phyloP scores from a whole-genome alignment of 1,140 invertebrate species.

The Cecropterus lyciades region DNA sequence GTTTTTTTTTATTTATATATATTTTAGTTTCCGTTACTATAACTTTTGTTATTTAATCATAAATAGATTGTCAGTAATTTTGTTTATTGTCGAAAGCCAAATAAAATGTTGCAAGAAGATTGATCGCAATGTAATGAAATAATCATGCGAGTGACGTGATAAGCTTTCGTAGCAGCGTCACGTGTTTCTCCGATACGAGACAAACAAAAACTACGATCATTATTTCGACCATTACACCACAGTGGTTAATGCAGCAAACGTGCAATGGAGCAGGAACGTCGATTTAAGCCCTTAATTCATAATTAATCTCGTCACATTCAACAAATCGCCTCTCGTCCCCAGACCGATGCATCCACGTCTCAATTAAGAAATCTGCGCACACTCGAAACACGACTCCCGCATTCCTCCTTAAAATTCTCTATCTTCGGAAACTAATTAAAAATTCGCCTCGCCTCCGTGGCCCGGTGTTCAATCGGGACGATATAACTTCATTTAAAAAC shows the following conservation, averaged over 20 bases:
- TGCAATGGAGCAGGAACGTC: slow-evolving; percentile 39
- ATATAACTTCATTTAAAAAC: slow-evolving; percentile 84
- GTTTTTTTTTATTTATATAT: no score
- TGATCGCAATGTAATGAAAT: slow-evolving; percentile 30
- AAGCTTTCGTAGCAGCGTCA: slow-evolving; percentile 40
- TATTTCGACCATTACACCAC: slow-evolving; percentile 57
- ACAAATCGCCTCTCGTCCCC: slow-evolving; percentile 58
- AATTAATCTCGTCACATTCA: slow-evolving; percentile 63
- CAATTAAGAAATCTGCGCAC: slow-evolving; percentile 77
- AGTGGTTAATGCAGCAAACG: slow-evolving; percentile 37
- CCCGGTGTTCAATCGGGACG: slow-evolving; percentile 77
- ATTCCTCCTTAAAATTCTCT: slow-evolving; percentile 79
- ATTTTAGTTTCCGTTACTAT: no score
- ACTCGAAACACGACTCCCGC: slow-evolving; percentile 67
- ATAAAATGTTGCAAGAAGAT: neutral
- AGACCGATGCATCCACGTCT: slow-evolving; percentile 60
- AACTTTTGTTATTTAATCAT: no score
- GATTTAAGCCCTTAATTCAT: slow-evolving; percentile 62
- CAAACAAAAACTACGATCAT: slow-evolving; percentile 52
- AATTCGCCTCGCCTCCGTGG: slow-evolving; percentile 79
- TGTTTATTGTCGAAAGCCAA: no score
- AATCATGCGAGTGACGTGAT: slow-evolving; percentile 34
- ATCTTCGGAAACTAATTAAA: slow-evolving; percentile 84
- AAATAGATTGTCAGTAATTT: no score
- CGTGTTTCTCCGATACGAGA: slow-evolving; percentile 51